Base-by-base conservation (phyloP, 1,140 invertebrate species). In the Radopholus similis region DNA sequence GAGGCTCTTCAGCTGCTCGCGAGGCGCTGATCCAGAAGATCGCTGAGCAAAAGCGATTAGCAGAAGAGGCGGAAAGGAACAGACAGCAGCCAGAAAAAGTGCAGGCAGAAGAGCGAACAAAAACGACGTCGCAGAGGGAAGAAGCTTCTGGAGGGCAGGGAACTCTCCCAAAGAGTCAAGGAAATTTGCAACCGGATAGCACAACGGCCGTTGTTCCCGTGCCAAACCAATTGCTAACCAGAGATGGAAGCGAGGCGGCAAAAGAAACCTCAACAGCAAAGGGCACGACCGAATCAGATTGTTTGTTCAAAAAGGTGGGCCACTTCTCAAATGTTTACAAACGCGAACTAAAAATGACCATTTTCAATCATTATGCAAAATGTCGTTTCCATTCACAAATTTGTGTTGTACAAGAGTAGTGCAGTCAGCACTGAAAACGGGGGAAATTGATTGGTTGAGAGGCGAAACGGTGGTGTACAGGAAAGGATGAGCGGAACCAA, bases 1-100 rank as follows among this genome's bases (percentile, higher is more conserved):
- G n/a, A 54, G 35, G 30, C 35, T 51, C n/a, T 62, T 62, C 15
- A 62, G 59, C 49, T 62, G 59, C 59, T 4, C 59, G 59, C 15
- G 59, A 62, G 2, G 59, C 59, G 0, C 18, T 62, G 21, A 13
- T 62, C 28, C 26, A 47, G 18, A 62, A 62, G 47, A 30, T 62
- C 11, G 32, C 18, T 21, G 21, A 42, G 4, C 32, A 47, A 26
- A 30, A 62, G 30, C 40, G 49, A 30, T 42, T 26, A 11, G 26
- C 38, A 18, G 37, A 32, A 28, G 40, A 62, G 4, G n/a, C 47
- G 21, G n/a, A 51, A 2, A 26, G 4, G 0, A 21, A 51, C 23
- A 6, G 2, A 23, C 9, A 21, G 4, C 21, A 51, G 26, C 26
- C 44, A 8, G 5, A 47, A 47, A 47, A 9, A 18, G 44, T 28